Conservation (phyloP, 2,888 invertebrate genomes). For the Seladonia tumulorum region DNA sequence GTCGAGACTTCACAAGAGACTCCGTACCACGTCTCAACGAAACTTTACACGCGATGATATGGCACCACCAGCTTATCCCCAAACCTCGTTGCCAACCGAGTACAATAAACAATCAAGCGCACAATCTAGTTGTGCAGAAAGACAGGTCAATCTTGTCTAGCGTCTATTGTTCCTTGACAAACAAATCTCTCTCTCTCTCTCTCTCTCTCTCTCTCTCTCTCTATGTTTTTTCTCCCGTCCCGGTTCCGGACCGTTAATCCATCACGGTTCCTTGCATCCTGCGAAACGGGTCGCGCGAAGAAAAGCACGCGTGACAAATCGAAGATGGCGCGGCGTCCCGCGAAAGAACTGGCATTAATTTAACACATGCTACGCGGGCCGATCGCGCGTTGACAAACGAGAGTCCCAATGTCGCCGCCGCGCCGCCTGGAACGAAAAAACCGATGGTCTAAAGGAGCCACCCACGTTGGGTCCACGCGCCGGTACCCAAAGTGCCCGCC, state of each 20-base stretch:
- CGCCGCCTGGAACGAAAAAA: constrained; percentile 12
- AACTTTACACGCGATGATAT: neutral
- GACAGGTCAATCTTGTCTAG: constrained; percentile 9
- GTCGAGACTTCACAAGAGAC: neutral
- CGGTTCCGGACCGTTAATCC: constrained; percentile 67
- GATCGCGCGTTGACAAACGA: constrained; percentile 67
- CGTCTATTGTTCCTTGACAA: constrained; percentile 33
- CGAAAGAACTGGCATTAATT: constrained; percentile 72
- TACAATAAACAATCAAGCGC: neutral
- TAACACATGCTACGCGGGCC: constrained; percentile 51
- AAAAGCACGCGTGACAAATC: constrained; percentile 71
- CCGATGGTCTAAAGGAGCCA: constrained; percentile 30
- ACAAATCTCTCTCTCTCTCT: neutral
- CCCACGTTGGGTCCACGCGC: constrained; percentile 50
- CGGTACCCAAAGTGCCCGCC: neutral
- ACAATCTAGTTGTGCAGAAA: neutral
- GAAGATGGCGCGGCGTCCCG: constrained; percentile 60
- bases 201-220: neutral
- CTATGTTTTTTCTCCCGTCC: constrained; percentile 30
- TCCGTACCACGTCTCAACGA: neutral
- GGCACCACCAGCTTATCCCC: neutral
- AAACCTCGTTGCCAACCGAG: neutral
- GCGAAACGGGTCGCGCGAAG: constrained; percentile 50
- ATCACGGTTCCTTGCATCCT: constrained; percentile 64
- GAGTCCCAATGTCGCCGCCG: neutral